These are phyloP conservation scores for Percopsis transmontana DNA, from an alignment of 2,113 vertebrate genomes.

Conservation along the genomic window DNA sequence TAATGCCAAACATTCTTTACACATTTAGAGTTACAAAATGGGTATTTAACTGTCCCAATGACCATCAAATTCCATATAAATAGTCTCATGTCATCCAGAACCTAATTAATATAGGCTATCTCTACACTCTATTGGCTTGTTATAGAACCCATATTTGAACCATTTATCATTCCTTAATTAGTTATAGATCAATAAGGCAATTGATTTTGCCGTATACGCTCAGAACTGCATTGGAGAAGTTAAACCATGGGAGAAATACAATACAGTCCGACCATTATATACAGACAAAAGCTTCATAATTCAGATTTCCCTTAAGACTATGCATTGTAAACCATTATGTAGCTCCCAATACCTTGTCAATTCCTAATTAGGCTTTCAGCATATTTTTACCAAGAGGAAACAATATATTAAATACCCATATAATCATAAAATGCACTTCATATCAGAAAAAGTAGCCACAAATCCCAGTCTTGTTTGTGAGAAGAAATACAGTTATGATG, in stretches of 20 bases:
- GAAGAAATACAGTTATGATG: slow-evolving; percentile 26
- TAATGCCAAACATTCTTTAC: slow-evolving; percentile 1
- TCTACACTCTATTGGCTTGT: slow-evolving; percentile 73
- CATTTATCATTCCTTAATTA: slow-evolving; percentile 82
- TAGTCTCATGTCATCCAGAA: slow-evolving; percentile 48
- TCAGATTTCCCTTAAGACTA: slow-evolving; percentile 65
- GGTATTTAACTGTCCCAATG: too few relatives aligned
- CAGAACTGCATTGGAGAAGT: slow-evolving; percentile 66
- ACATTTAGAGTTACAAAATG: too few relatives aligned
- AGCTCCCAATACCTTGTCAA: slow-evolving; percentile 31
- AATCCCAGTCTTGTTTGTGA: slow-evolving; percentile 37
- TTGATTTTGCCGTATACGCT: slow-evolving; percentile 78
- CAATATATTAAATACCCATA: slow-evolving; percentile 15
- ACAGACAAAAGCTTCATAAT: slow-evolving; percentile 67
- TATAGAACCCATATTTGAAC: slow-evolving; percentile 74
- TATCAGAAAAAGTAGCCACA: slow-evolving; percentile 21
- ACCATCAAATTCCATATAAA: slow-evolving; percentile 18
- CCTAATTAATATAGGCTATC: slow-evolving; percentile 73
- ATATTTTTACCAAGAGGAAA: not conserved
- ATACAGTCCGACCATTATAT: slow-evolving; percentile 63
- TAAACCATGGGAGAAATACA: slow-evolving; percentile 68
- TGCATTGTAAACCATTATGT: slow-evolving; percentile 39
- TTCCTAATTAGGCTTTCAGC: slow-evolving; percentile 10
- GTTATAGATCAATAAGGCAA: slow-evolving; percentile 80
- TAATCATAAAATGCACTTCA: slow-evolving; percentile 14